Conservation (phyloP, 2,113 vertebrate species). For the Collichthys lucidus region DNA sequence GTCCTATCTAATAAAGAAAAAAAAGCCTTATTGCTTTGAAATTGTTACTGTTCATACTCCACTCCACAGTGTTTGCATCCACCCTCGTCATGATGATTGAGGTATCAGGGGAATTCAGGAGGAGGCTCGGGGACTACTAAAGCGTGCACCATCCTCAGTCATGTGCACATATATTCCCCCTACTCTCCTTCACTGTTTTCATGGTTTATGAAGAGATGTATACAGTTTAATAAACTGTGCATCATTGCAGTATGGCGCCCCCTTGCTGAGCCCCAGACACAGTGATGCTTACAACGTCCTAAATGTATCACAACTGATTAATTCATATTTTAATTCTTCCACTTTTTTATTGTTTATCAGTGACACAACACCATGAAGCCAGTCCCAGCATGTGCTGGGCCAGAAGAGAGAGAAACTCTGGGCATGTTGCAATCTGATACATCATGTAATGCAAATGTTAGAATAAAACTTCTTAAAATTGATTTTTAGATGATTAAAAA, state of each 20-base stretch:
- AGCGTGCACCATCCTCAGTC: neutral
- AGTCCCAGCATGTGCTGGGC: neutral
- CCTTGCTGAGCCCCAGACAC: slow-evolving; percentile 26
- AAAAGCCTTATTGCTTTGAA: neutral
- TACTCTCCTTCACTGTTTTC: neutral
- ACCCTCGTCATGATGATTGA: neutral
- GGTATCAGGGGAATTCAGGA: neutral
- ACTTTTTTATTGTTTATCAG: neutral
- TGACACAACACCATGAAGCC: neutral
- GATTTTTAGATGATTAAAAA: neutral
- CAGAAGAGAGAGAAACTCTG: neutral
- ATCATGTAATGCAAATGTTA: neutral
- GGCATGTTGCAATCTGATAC: neutral
- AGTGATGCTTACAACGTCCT: neutral
- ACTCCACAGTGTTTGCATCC: neutral
- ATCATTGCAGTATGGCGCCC: slow-evolving; percentile 43
- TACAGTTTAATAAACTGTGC: neutral
- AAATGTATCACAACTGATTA: neutral
- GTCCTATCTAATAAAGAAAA: neutral
- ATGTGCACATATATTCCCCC: too few species aligned
- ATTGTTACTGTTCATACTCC: neutral
- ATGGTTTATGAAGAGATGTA: slow-evolving; percentile 1
- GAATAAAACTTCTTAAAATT: neutral
- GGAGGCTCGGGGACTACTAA: neutral
- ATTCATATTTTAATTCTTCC: neutral